phyloP scores from a whole-genome alignment of 2,113 vertebrate genomes.

The Meriones unguiculatus region DNA sequence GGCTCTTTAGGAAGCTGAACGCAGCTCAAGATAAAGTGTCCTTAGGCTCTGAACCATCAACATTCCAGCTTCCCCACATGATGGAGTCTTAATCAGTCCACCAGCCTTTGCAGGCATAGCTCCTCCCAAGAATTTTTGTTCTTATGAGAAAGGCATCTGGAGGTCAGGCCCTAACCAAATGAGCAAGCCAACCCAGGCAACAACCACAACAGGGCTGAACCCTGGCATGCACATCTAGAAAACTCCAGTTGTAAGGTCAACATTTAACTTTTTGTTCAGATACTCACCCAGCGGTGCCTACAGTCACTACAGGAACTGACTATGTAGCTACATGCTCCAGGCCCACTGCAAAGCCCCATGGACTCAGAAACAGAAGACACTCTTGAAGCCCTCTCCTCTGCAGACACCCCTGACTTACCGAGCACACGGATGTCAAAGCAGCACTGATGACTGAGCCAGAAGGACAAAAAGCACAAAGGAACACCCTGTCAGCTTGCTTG shows the following conservation, averaged over 20 bases:
- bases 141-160: background rate
- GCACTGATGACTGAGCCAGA: background rate
- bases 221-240: background rate
- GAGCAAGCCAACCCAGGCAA: constrained; percentile 20
- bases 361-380: constrained; percentile 19
- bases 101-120: background rate
- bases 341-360: background rate
- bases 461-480: background rate
- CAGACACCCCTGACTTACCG: background rate
- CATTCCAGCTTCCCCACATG: background rate
- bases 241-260: background rate
- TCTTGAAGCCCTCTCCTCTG: background rate
- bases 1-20: background rate
- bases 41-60: background rate
- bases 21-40: background rate
- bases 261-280: background rate
- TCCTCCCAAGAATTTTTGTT: background rate
- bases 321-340: background rate
- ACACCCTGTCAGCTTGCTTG: background rate
- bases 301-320: background rate
- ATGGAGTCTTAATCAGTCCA: background rate
- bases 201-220: background rate
- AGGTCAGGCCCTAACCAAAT: background rate
- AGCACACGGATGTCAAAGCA: background rate
- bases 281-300: background rate